Percentiles rank a stretch among this genome's conserved stretches.
Conservation (phyloP, 2,797 vertebrate genomes). For the Phoebastria nigripes region DNA sequence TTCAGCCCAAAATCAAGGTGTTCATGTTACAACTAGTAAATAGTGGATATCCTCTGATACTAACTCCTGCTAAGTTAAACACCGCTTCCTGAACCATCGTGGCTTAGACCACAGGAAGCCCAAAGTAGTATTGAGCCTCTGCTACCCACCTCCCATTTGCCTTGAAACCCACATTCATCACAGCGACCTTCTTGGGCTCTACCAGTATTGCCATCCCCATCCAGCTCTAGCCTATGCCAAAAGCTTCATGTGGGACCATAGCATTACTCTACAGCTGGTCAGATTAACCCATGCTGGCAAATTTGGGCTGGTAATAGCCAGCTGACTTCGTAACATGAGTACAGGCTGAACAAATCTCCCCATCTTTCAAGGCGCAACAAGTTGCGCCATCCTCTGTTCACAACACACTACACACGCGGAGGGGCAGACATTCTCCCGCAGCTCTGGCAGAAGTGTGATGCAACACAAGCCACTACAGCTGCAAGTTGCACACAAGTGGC, state of each 20-base stretch:
- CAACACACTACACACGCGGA: rapidly evolving
- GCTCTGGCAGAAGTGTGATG: background rate
- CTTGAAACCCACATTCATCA: background rate
- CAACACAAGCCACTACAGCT: background rate
- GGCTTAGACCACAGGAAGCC: background rate
- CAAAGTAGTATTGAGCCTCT: background rate
- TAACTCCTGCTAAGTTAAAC: background rate
- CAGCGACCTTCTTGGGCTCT: background rate
- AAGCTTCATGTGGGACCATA: background rate
- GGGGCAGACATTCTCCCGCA: background rate
- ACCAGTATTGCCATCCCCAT: background rate
- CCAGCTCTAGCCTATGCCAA: background rate
- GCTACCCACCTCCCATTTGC: background rate
- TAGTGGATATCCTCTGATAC: no score
- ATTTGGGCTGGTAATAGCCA: background rate
- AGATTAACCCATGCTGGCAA: background rate
- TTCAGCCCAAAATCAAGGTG: background rate
- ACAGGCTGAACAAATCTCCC: background rate
- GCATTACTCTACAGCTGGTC: background rate
- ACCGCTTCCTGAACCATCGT: background rate
- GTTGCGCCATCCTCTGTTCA: background rate
- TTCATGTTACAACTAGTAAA: background rate
- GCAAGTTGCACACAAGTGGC: background rate
- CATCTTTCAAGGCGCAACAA: background rate
- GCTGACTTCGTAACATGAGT: rapidly evolving